Base-by-base conservation (phyloP, 2,888 invertebrate species). In the Rhagonycha fulva region DNA sequence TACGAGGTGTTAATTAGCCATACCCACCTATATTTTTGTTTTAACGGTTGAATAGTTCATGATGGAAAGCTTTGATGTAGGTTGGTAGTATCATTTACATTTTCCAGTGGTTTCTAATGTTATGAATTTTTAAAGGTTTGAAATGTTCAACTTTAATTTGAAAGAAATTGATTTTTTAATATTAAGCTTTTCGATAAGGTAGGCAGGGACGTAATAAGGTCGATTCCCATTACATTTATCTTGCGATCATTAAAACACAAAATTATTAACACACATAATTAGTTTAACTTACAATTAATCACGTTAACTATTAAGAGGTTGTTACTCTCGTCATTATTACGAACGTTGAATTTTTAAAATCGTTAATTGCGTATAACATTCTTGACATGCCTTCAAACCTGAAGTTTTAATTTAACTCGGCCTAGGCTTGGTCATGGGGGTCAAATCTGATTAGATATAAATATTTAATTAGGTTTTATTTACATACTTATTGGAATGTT, bases 381-480 rank as follows among this genome's bases (percentile, higher is more conserved):
- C 68, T 68, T 61, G 60, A 72, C 68, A 68, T 68, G 14, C 60
- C 72, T 67, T 67, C 72, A 68, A 68, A 68, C 67, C 19, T 14
- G 63, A 72, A 72, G 72, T 67, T 72, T 72, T 68, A 28, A 61
- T 61, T 61, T 68, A 14, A 68, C 47, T 47, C 47, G n/a, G 47
- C 47, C 30, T 32, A 68, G 14, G 26, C 26, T 67, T 72, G 47
- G 47, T 72, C 68, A 11, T 72, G 26, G n/a, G 9, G 68, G 60
- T 47, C 62, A 19, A 72, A 68, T 72, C 68, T 72, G 72, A 72
- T 72, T 72, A 26, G 68, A 68, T 72, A 67, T 60, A 72, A 72
- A 23, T 72, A 61, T 47, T 61, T 66, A 68, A 72, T 72, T 72
- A 72, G 72, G 47, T 47, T 47, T 47, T 47, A 47, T 47, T 47